A percentile compares a stretch with the other conserved stretches of the same genome.
Conservation (phyloP, 2,797 vertebrate species). For the Jordanella pulchra region DNA sequence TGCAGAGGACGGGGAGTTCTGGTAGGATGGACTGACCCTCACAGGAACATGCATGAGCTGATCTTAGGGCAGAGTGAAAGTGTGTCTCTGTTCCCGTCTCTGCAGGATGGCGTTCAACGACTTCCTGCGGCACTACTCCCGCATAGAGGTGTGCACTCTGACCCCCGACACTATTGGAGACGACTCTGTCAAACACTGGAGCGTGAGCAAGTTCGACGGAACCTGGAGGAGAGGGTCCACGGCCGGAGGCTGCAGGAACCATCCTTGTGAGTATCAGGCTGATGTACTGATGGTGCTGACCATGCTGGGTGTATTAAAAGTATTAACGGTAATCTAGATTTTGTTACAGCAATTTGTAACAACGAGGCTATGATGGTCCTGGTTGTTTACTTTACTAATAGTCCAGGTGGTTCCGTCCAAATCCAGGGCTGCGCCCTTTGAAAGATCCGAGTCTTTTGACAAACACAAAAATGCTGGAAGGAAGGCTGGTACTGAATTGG, state of each 20-base stretch:
- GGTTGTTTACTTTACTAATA: too few species aligned
- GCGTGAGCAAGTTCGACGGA: constrained; percentile 80
- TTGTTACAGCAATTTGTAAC: too few species aligned
- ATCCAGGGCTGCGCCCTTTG: too few species aligned
- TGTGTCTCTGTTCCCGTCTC: background rate
- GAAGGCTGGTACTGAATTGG: too few species aligned
- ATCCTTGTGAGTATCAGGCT: constrained; percentile 76
- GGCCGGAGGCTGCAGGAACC: constrained; percentile 86
- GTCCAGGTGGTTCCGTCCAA: too few species aligned
- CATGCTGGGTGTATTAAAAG: too few species aligned
- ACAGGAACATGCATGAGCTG: background rate
- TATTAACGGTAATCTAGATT: too few species aligned
- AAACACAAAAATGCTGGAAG: too few species aligned
- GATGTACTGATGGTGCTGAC: background rate
- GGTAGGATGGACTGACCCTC: constrained; percentile 72
- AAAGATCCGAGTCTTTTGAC: too few species aligned
- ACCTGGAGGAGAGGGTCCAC: constrained; percentile 85
- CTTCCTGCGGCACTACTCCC: constrained; percentile 85
- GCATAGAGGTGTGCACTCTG: constrained; percentile 88
- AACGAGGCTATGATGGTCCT: too few species aligned
- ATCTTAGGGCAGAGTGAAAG: background rate
- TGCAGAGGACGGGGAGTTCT: constrained; percentile 91
- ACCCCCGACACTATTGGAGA: constrained; percentile 83
- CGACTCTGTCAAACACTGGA: constrained; percentile 82
- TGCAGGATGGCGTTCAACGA: constrained; percentile 89